Evolutionary conservation across 1,140 invertebrate genomes (phyloP).

Genomic region (Apis cerana): DNA sequence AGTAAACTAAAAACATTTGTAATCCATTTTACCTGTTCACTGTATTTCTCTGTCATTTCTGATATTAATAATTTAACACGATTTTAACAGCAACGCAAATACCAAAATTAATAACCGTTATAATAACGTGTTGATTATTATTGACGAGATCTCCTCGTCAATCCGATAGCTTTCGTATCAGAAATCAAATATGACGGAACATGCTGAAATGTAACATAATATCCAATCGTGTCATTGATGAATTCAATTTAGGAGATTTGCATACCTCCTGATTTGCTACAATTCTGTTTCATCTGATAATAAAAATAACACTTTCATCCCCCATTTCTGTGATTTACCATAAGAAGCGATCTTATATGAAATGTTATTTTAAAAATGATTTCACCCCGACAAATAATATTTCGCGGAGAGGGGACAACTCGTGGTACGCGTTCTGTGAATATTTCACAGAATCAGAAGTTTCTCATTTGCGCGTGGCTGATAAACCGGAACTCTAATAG

Average conservation of each 20-base stretch:
- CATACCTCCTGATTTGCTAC: neutral
- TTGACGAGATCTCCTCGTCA: no score
- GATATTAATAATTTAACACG: no score
- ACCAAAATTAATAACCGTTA: no score
- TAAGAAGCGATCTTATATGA: neutral
- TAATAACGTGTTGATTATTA: no score
- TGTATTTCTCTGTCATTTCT: no score
- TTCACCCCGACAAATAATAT: neutral
- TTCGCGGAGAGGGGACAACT: neutral
- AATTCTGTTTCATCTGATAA: neutral
- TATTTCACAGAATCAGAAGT: slow-evolving; percentile 30
- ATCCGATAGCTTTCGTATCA: no score
- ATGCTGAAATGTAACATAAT: neutral
- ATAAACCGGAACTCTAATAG: slow-evolving; percentile 6
- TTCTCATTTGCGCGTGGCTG: slow-evolving; percentile 26
- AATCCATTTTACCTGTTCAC: no score
- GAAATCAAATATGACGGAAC: no score
- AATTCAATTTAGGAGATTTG: neutral
- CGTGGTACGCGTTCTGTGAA: neutral
- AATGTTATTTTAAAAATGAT: slow-evolving; percentile 35
- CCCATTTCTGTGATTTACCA: neutral
- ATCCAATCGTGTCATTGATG: neutral
- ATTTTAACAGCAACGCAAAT: no score
- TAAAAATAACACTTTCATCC: neutral
- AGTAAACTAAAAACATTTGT: no score